Evolutionary conservation across 1,140 invertebrate species (phyloP).

Genomic region (Heliconius himera): DNA sequence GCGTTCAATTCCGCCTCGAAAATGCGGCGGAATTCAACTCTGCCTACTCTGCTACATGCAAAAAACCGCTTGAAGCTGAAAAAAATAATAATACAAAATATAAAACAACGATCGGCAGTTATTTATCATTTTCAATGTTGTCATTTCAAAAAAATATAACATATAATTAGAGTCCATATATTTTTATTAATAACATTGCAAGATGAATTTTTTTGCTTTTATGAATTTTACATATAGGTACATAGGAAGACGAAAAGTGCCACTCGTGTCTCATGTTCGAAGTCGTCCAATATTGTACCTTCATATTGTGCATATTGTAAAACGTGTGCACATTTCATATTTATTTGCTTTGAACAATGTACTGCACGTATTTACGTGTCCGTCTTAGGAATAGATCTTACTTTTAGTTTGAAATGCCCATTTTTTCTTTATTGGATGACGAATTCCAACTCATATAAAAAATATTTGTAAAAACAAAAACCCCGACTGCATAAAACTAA

Average conservation of each 20-base stretch:
- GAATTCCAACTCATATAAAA: no score
- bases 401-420: background rate
- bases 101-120: no score
- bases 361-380: background rate
- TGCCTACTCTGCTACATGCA: no score
- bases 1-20: no score
- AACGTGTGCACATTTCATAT: slow-evolving; percentile 23
- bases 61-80: no score
- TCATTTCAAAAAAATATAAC: no score
- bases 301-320: slow-evolving; percentile 18
- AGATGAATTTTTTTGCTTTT: slow-evolving; percentile 9
- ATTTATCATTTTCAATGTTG: no score
- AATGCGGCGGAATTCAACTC: no score
- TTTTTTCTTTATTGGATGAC: background rate
- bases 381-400: slow-evolving; percentile 14
- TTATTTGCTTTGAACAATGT: slow-evolving; percentile 10
- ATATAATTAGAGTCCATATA: no score
- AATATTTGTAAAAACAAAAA: no score
- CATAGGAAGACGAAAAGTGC: slow-evolving; percentile 35
- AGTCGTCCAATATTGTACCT: slow-evolving; percentile 22
- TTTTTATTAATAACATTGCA: background rate
- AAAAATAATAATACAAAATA: no score
- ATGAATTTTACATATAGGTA: slow-evolving; percentile 47
- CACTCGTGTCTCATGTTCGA: slow-evolving; percentile 12
- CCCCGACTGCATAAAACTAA: no score